Evolutionary conservation across 2,797 vertebrate genomes (phyloP).

Genomic region (Megalops cyprinoides): DNA sequence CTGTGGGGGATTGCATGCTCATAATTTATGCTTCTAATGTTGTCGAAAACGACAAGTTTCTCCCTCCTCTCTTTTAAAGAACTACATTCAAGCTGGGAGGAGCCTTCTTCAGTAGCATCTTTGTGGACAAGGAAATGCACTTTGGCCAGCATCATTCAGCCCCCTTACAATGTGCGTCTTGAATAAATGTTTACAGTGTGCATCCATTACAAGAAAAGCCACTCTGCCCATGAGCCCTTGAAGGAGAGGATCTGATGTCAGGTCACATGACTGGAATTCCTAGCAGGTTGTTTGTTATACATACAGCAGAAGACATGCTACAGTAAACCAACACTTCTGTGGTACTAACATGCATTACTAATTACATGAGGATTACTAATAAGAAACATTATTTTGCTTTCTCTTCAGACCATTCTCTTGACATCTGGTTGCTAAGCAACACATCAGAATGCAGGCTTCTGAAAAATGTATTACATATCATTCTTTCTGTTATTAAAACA

Average conservation of each 20-base stretch:
- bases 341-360: slow-evolving; percentile 20
- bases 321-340: slow-evolving; percentile 8
- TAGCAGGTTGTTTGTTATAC: background rate
- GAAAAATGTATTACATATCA: slow-evolving; percentile 31
- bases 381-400: slow-evolving; percentile 29
- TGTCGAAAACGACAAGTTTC: too few species aligned
- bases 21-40: too few species aligned
- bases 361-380: slow-evolving; percentile 21
- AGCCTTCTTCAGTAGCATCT: too few species aligned
- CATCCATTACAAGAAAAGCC: background rate
- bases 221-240: background rate
- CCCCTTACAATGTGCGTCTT: too few species aligned
- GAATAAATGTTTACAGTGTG: too few species aligned
- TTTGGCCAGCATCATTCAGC: too few species aligned
- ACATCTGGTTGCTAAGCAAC: slow-evolving; percentile 39
- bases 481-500: slow-evolving; percentile 24
- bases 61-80: too few species aligned
- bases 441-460: slow-evolving; percentile 4
- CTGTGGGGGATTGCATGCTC: too few species aligned
- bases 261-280: slow-evolving; percentile 21
- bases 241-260: background rate
- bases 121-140: too few species aligned
- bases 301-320: background rate
- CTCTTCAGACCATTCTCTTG: slow-evolving; percentile 13
- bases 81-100: too few species aligned